Evolutionary conservation across 2,113 vertebrate genomes (phyloP), one percentile per base, ranked within the genome.

Genomic region (Otis tarda): DNA sequence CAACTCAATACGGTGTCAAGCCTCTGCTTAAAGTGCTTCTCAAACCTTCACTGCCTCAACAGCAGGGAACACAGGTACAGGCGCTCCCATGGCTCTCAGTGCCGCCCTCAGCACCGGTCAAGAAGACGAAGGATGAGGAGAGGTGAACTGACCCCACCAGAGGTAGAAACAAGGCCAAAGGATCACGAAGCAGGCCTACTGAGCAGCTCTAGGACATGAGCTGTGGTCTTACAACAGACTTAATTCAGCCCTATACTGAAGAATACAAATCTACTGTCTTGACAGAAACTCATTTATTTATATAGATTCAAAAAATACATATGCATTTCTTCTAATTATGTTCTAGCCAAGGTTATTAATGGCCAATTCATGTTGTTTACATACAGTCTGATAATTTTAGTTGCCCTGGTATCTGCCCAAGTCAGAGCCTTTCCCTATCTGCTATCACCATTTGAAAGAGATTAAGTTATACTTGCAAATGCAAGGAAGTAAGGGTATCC

Each of bases 381-480:
- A 84, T 55, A 94, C 57, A 97, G 88, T 67, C 79, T 76, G 73
- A 76, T 94, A 97, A 96, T 95, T 95, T 96, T 96, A 97, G 90
- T 93, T 95, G 78, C 89, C 56, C 93, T 95, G 86, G 87, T 95
- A 70, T 87, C 70, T 94, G 64, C 83, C 87, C 91, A 95, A 97
- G 91, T 92, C 60, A 95, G 83, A 97, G 59, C 80, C 86, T 95
- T 95, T 94, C 93, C 80, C 83, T 75, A 96, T 88, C 86, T 93
- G 83, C 83, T 82, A 55, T 92, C 85, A 87, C 47, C 78, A 43
- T 93, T 74, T 59, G 85, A 89, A 94, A 78, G 92, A 97, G 93
- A 94, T 80, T 94, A 94, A 95, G 75, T 94, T 95, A 93, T 93
- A 94, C 79, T 97, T 96, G 95, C 91, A 95, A 89, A 94, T 95